phyloP scores from a whole-genome alignment of 2,888 invertebrate genomes.

The Poecilus cupreus region DNA sequence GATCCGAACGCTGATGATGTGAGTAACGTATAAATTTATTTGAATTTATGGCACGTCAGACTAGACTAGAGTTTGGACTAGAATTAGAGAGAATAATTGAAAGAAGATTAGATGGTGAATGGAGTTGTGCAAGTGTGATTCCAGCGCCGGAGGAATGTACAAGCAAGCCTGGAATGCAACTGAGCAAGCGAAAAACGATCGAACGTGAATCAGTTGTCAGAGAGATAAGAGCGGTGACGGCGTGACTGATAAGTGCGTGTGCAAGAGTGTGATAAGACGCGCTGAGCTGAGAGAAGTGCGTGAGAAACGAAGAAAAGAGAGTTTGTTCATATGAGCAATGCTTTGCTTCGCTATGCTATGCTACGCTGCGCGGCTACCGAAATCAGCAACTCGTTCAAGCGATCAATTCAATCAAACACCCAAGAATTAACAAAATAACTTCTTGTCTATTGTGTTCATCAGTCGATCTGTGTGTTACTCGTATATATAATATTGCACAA shows the following conservation, averaged over 20 bases:
- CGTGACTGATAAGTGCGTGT: not conserved
- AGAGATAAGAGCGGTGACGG: not conserved
- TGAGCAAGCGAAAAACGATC: slow-evolving; percentile 44
- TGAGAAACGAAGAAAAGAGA: not conserved
- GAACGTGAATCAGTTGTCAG: not conserved
- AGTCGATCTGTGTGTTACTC: slow-evolving; percentile 69
- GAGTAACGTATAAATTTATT: not conserved
- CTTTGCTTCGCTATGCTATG: slow-evolving; percentile 27
- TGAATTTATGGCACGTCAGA: slow-evolving; percentile 46
- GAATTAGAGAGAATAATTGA: slow-evolving; percentile 21
- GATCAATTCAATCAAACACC: slow-evolving; percentile 39
- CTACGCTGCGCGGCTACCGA: slow-evolving; percentile 14
- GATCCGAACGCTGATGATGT: slow-evolving; percentile 27
- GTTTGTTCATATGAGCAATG: slow-evolving; percentile 11
- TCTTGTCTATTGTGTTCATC: slow-evolving; percentile 67
- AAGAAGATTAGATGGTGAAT: not conserved
- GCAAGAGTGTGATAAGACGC: not conserved
- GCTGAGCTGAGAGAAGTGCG: not conserved
- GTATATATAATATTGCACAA: slow-evolving; percentile 72
- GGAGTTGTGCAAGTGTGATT: slow-evolving; percentile 60
- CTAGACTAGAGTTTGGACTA: slow-evolving; percentile 36
- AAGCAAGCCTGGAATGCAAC: slow-evolving; percentile 71
- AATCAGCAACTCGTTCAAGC: slow-evolving; percentile 38
- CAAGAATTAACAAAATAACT: slow-evolving; percentile 62
- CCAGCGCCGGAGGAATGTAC: slow-evolving; percentile 70